Conservation (phyloP, 2,888 invertebrate species). For the Harpalus rubripes region DNA sequence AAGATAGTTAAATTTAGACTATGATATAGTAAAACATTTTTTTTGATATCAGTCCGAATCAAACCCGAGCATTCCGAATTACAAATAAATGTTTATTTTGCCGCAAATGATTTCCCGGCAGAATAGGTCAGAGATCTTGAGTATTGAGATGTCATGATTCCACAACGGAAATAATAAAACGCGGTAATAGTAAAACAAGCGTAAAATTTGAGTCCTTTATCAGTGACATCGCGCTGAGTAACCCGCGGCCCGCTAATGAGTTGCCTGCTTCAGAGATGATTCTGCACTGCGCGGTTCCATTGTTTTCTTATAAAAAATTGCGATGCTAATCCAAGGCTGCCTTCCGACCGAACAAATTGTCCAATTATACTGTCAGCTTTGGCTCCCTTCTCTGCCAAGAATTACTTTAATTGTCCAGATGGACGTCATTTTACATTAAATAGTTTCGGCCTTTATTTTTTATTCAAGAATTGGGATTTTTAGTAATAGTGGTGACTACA, state of each 20-base stretch:
- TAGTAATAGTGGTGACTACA: slow-evolving; percentile 4
- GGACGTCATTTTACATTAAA: slow-evolving; percentile 46
- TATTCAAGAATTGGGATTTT: slow-evolving; percentile 22
- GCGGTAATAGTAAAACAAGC: slow-evolving; percentile 39
- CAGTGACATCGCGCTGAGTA: slow-evolving; percentile 42
- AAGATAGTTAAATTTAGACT: too few species aligned
- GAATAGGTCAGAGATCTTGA: slow-evolving; percentile 3
- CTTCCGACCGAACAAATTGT: slow-evolving; percentile 65
- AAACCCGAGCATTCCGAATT: too few species aligned
- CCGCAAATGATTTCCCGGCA: neutral
- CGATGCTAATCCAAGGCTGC: slow-evolving; percentile 63
- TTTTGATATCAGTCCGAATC: too few species aligned
- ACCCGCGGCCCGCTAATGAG: slow-evolving; percentile 32
- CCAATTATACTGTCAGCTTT: slow-evolving; percentile 63
- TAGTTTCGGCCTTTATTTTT: slow-evolving; percentile 56
- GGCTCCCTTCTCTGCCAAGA: slow-evolving; percentile 20
- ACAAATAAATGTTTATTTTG: too few species aligned
- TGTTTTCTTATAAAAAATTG: slow-evolving; percentile 62
- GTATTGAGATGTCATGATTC: slow-evolving; percentile 18
- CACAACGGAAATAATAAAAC: slow-evolving; percentile 16
- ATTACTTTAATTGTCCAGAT: slow-evolving; percentile 60
- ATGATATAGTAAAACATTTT: too few species aligned
- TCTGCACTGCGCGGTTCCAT: slow-evolving; percentile 56
- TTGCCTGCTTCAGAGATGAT: slow-evolving; percentile 49
- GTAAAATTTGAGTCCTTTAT: slow-evolving; percentile 44